Base-by-base conservation (phyloP, 2,888 invertebrate genomes). In the Protonemura montana region DNA sequence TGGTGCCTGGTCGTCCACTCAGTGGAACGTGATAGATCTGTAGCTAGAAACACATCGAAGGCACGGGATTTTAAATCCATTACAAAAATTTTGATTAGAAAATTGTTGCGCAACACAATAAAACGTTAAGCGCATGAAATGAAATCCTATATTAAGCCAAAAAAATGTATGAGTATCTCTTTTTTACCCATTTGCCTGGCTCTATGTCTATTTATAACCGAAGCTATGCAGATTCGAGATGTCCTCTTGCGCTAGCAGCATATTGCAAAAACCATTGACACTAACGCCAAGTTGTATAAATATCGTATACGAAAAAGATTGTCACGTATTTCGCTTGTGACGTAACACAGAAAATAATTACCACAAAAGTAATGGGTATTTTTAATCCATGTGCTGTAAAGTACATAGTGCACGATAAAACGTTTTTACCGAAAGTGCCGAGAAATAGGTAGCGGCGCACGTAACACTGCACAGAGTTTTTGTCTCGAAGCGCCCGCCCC, bases 201-300 rank as follows among this genome's bases (percentile, higher is more conserved):
- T 21, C 7, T 10, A 21, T 21, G 59, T 59, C 59, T 59, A 59
- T 59, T 59, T 59, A 59, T 59, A 59, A 21, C 16, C 6, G 6
- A 81, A 81, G 81, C 81, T 59, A 59, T 59, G 59, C 59, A 81
- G 81, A 30, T 81, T 81, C 6, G 81, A 59, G 59, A 10, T 59
- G 81, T 30, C 29, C 21, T 30, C 28, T 80, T 81, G 81, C 81
- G 28, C 28, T 29, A 29, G 28, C 81, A 7, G 26, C 59, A 59
- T 59, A 59, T 59, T 59, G 59, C 59, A 59, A 59, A 59, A 59
- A 78, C 78, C 78, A 28, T 78, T 28, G 78, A 30, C 81, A n/a
- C 28, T 30, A 30, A 29, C 27, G 81, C 81, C 81, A 81, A 81
- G 81, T 28, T 29, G 81, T 81, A 81, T 81, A 81, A 81, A 81